Conservation (phyloP, 2,113 vertebrate species). For the Phodopus roborovskii region DNA sequence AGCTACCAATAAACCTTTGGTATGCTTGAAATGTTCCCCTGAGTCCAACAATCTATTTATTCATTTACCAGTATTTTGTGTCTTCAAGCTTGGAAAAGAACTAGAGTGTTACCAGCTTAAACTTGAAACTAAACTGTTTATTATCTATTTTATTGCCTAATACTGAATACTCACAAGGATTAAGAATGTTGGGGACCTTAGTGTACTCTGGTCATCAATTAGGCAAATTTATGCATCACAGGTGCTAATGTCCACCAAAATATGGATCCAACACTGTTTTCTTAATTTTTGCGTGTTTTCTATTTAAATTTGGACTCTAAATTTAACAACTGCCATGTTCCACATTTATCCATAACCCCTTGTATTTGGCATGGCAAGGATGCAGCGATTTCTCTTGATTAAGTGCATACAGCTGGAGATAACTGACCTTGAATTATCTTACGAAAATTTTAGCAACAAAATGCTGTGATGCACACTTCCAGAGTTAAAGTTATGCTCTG, state of each 20-base stretch:
- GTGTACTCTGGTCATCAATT: background rate
- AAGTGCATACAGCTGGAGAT: background rate
- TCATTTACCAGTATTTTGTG: background rate
- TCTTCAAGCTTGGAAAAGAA: background rate
- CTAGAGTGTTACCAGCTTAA: background rate
- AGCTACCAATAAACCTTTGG: background rate
- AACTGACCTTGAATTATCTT: slow-evolving; percentile 1
- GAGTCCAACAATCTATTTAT: background rate
- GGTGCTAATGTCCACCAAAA: background rate
- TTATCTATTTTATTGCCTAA: background rate
- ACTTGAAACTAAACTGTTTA: background rate
- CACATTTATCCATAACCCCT: background rate
- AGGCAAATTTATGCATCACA: background rate
- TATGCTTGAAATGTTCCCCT: background rate
- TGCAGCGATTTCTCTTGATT: background rate
- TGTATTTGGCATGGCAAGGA: background rate
- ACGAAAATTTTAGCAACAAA: background rate
- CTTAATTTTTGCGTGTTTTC: background rate
- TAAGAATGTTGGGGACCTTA: background rate
- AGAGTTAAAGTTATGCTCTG: background rate
- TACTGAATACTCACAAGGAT: background rate
- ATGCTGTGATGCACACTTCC: background rate
- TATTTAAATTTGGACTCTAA: background rate
- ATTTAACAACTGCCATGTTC: background rate
- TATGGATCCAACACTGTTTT: background rate